Evolutionary conservation across 1,140 invertebrate species (phyloP).

Genomic region (Brachionus calyciflorus): DNA sequence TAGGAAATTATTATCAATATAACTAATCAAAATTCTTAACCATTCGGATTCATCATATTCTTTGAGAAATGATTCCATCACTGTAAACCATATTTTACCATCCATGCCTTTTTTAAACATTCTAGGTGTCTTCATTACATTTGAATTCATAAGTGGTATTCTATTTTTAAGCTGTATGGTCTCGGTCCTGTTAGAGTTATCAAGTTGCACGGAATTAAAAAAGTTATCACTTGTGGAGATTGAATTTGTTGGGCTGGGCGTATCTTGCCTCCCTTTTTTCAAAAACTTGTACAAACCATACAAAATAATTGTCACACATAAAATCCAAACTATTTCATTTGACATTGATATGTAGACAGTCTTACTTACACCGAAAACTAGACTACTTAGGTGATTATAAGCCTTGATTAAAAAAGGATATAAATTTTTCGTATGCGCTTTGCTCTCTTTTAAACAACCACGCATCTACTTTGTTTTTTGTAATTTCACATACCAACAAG

Average conservation of each 20-base stretch:
- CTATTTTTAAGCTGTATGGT: background rate
- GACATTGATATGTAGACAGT: background rate
- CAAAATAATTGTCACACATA: background rate
- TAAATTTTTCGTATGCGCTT: no score
- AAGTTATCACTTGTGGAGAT: background rate
- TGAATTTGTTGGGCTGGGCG: background rate
- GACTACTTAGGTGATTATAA: no score
- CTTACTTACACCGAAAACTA: no score
- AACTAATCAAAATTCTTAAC: background rate
- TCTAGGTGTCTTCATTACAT: background rate
- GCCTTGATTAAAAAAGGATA: no score
- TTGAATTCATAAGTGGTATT: background rate
- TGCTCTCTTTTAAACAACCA: no score
- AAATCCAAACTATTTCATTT: background rate
- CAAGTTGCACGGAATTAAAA: background rate
- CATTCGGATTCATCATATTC: background rate
- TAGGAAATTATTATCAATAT: background rate
- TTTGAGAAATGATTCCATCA: slow-evolving; percentile 14
- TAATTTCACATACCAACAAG: no score
- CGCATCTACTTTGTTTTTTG: no score
- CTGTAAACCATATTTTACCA: slow-evolving; percentile 9
- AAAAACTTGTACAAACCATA: background rate
- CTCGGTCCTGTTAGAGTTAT: background rate
- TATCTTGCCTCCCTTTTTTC: background rate
- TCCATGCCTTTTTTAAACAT: background rate